Base-by-base conservation (phyloP, 1,140 invertebrate species). In the Bombus impatiens region DNA sequence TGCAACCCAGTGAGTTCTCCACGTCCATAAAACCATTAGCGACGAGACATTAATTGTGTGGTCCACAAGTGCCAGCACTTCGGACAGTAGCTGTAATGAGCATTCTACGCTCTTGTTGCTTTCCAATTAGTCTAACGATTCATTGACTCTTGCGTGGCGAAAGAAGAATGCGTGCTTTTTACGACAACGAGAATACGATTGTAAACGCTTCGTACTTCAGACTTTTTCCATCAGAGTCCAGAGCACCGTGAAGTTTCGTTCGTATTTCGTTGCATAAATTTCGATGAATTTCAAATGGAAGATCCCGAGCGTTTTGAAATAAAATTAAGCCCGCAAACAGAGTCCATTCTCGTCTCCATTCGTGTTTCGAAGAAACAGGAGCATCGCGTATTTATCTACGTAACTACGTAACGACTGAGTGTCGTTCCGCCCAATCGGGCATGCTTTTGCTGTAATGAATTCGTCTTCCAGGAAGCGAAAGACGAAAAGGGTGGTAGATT, bases 21-120 rank as follows among this genome's bases (percentile, higher is more conserved):
- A 53, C 72, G 67, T 59, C 35, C 79, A 72, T 78, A 37, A 81
- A 86, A 70, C 84, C 78, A 86, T 81, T 81, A 86, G 79, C 79
- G 78, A 68, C n/a, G 44, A 53, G 70, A 86, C 76, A 47, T 79
- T 84, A 84, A 84, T 84, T 78, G 75, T 42, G 59, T 40, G 72
- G 32, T 62, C 47, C 22, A 84, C 67, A 47, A n/a, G 53, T 28
- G 22, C 44, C 65, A 35, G 6, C 32, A 32, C 13, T 18, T 18
- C 22, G n/a, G 47, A 72, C 74, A 67, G 74, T 57, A 32, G 44
- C 65, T 53, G 74, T 77, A 78, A 84, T 53, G 62, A 84, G 62
- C 44, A 18, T 47, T 65, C 57, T 25, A 22, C 12, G 5, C 53
- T n/a, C 44, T 28, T 32, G 80, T 65, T 62, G n/a, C n/a, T 35